phyloP scores from a whole-genome alignment of 30 jellyfish, hydroid and myxozoan genomes.

The Hydractinia echinata region DNA sequence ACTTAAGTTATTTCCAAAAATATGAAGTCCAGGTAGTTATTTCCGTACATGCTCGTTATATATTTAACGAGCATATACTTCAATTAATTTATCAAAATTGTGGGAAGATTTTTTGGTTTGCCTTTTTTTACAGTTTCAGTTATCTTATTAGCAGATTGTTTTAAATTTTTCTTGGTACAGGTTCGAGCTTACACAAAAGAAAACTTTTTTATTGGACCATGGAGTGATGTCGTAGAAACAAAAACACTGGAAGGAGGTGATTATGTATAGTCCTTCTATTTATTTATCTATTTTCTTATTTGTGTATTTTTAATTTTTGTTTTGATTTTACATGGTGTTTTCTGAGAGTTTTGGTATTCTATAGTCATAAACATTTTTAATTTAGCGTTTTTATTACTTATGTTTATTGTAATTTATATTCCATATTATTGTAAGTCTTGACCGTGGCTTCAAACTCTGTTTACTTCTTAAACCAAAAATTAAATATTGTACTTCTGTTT shows the following conservation, averaged over 20 bases:
- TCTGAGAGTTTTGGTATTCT: neutral
- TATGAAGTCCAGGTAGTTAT: constrained; percentile 14
- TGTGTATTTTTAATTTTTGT: neutral
- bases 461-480: no score
- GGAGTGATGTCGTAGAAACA: constrained; percentile 11
- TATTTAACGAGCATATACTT: neutral
- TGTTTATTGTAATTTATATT: no score
- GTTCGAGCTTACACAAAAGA: constrained; percentile 20
- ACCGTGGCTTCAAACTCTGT: no score
- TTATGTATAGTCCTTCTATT: neutral
- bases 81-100: neutral
- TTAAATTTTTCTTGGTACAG: neutral
- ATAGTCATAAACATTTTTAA: no score
- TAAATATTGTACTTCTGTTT: neutral
- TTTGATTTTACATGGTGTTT: neutral
- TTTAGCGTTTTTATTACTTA: no score
- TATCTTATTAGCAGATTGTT: no score
- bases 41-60: neutral
- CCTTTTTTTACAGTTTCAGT: neutral
- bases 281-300: neutral
- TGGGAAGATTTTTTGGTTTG: neutral
- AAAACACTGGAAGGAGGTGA: constrained; percentile 34
- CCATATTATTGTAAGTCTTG: no score
- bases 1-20: neutral
- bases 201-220: neutral